Evolutionary conservation across 2,797 vertebrate genomes (phyloP).

Genomic region (Microhierax caerulescens): DNA sequence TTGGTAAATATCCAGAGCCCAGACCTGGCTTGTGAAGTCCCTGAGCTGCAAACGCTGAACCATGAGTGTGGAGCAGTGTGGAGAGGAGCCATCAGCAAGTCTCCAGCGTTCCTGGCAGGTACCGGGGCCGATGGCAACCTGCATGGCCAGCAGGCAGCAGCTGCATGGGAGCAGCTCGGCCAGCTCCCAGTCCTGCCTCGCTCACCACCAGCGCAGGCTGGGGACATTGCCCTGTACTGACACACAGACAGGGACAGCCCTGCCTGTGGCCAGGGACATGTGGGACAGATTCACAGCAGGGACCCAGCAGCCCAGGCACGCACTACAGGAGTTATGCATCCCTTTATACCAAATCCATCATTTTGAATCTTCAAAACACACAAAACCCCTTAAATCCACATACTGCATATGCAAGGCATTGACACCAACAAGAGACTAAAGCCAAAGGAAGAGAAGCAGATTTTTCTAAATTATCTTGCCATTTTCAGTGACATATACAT

Average conservation of each 20-base stretch:
- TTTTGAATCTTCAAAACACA: background rate
- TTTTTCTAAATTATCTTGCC: background rate
- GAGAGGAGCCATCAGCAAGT: background rate
- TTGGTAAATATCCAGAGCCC: background rate
- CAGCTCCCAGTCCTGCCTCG: background rate
- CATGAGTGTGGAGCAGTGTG: background rate
- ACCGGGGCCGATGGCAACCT: too few relatives aligned
- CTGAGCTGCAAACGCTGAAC: background rate
- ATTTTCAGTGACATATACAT: background rate
- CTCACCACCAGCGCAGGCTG: too few relatives aligned
- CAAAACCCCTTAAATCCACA: background rate
- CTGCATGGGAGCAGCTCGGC: background rate
- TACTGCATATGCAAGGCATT: background rate
- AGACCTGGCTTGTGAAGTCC: background rate
- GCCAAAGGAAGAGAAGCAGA: background rate
- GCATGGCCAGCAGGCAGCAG: fast-evolving
- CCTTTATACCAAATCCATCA: background rate
- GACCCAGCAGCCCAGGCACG: background rate
- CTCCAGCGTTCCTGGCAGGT: background rate
- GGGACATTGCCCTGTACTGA: background rate
- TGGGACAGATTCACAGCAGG: background rate
- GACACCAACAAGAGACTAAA: background rate
- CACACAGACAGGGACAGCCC: background rate
- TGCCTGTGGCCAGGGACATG: background rate
- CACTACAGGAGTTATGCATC: background rate